Conservation (phyloP, 92 coral and sea anemone genomes). For the Phymanthus crucifer region DNA sequence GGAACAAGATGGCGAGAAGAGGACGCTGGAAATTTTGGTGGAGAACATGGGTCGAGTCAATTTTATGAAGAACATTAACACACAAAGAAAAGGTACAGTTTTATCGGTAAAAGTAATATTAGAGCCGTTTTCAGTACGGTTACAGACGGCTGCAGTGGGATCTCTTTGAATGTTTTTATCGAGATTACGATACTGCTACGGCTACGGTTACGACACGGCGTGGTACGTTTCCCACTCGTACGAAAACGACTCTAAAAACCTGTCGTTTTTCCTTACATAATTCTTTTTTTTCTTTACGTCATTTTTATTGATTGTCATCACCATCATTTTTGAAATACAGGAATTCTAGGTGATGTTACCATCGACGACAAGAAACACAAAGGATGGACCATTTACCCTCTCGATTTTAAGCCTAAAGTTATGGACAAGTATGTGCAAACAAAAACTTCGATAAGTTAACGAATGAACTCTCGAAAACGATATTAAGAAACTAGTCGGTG, state of each 20-base stretch:
- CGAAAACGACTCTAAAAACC: too few species aligned
- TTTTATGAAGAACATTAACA: slow-evolving; percentile 47
- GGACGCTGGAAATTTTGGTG: slow-evolving; percentile 79
- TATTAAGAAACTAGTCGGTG: not conserved
- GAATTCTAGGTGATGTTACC: slow-evolving; percentile 78
- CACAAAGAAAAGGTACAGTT: slow-evolving; percentile 76
- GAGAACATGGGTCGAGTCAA: slow-evolving; percentile 97
- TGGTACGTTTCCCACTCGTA: too few species aligned
- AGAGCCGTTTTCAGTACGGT: too few species aligned
- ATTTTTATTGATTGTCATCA: not conserved
- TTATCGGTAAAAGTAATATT: too few species aligned
- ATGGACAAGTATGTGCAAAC: slow-evolving; percentile 56
- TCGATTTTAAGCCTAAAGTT: slow-evolving; percentile 64
- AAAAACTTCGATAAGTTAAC: not conserved
- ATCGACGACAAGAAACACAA: slow-evolving; percentile 60
- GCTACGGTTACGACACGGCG: too few species aligned
- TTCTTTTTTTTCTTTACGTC: not conserved
- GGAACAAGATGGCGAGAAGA: slow-evolving; percentile 15
- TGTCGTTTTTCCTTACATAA: not conserved
- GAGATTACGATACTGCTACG: too few species aligned
- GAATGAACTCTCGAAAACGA: not conserved
- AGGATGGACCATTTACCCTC: slow-evolving; percentile 80
- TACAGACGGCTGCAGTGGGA: too few species aligned
- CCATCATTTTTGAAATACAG: slow-evolving; percentile 28
- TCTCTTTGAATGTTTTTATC: not conserved